Percentiles rank a stretch among this genome's conserved stretches.
Conservation (phyloP, 2,113 vertebrate genomes). For the Orthochromis indermauri region DNA sequence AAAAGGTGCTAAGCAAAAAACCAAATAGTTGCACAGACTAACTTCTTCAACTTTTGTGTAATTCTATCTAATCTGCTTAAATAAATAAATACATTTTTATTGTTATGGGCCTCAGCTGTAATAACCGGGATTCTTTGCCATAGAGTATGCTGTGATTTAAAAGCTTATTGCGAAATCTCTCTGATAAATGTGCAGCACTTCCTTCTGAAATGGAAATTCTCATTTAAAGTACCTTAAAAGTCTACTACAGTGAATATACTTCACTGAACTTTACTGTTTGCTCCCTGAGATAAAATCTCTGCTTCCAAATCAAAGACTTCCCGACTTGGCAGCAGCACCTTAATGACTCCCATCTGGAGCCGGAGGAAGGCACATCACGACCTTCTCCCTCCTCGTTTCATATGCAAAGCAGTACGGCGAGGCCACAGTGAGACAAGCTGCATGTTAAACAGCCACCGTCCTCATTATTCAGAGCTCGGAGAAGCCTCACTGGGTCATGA, state of each 20-base stretch:
- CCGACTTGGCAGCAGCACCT: slow-evolving; percentile 52
- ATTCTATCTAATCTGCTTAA: not conserved
- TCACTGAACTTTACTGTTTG: not conserved
- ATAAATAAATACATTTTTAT: rapidly evolving
- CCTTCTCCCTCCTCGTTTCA: slow-evolving; percentile 23
- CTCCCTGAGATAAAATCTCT: slow-evolving; percentile 41
- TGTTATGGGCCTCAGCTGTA: not conserved
- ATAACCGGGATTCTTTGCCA: not conserved
- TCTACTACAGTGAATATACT: not conserved
- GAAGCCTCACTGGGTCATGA: not conserved
- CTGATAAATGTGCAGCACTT: not conserved
- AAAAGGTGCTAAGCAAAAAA: not conserved
- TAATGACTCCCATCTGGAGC: slow-evolving; percentile 61
- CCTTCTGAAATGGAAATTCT: not conserved
- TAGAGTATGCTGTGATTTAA: not conserved
- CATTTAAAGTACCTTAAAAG: not conserved
- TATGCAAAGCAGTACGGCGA: slow-evolving; percentile 7
- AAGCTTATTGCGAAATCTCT: not conserved
- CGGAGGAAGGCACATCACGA: not conserved
- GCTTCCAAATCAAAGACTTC: slow-evolving; percentile 67
- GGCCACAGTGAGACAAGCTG: not conserved
- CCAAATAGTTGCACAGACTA: not conserved
- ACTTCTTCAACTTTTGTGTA: not conserved
- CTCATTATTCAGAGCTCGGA: not conserved
- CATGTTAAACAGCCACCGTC: not conserved